A percentile compares a stretch with the other conserved stretches of the same genome.
phyloP scores from a whole-genome alignment of 2,888 invertebrate genomes.

The Pterobdella sp. region DNA sequence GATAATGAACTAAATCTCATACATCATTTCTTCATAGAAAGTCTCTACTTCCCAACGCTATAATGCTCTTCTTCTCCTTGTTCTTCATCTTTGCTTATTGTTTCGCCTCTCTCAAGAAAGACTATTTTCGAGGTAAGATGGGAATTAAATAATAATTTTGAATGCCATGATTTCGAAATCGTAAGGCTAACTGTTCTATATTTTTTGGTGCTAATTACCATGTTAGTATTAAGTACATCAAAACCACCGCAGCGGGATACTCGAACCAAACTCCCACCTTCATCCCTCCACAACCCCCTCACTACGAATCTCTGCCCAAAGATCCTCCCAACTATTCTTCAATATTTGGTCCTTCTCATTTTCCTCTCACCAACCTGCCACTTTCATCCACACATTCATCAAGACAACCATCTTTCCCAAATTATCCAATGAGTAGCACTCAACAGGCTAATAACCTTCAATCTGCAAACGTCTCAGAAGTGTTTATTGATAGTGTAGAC shows the following conservation, averaged over 20 bases:
- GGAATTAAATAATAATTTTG: too few relatives aligned
- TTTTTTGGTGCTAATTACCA: neutral
- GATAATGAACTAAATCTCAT: too few relatives aligned
- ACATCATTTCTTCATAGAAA: neutral
- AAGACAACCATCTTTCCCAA: too few relatives aligned
- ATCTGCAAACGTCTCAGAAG: too few relatives aligned
- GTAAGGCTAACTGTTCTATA: neutral
- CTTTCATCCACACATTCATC: too few relatives aligned
- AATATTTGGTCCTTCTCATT: neutral
- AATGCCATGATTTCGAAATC: neutral
- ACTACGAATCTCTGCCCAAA: neutral
- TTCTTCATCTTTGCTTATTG: slow-evolving; percentile 6
- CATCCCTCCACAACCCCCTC: neutral
- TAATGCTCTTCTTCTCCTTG: slow-evolving; percentile 11
- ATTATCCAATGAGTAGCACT: too few relatives aligned
- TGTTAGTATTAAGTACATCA: neutral
- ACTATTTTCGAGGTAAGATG: neutral
- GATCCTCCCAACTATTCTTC: neutral
- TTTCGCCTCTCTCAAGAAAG: neutral
- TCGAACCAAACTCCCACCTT: neutral
- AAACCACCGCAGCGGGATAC: neutral
- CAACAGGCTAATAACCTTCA: too few relatives aligned
- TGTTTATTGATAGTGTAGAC: too few relatives aligned
- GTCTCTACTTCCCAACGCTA: neutral
- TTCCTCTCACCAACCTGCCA: too few relatives aligned